Evolutionary conservation across 2,888 invertebrate species (phyloP), one percentile per base, ranked within the genome.

Genomic region (Leucoma salicis): DNA sequence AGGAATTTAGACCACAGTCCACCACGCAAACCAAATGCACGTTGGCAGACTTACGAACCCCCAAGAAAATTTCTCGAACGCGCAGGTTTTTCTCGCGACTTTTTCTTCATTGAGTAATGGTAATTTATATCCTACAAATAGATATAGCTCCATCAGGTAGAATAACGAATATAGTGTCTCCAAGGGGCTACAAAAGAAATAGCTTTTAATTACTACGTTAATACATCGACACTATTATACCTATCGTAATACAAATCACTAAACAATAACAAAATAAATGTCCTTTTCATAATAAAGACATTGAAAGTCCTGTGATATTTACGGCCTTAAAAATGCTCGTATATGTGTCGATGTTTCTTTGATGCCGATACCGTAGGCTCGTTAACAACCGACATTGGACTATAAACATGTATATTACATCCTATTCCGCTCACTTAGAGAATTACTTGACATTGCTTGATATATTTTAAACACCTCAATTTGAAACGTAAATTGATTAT

Each of bases 231-330:
- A n/a, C n/a, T n/a, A n/a, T n/a, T n/a, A n/a, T n/a, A n/a, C n/a
- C n/a, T n/a, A 8, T 15, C 15, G 15, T 31, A 31, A 8, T 32
- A 27, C 10, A 16, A 39, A 35, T n/a, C 27, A 38, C 8, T 25
- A 24, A 15, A 21, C 27, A 27, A n/a, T 27, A n/a, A n/a, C 3
- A 27, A 1, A 27, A 27, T 21, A 21, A 7, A n/a, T 33, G 12
- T 42, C 21, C 40, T 39, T 46, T 40, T 36, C 49, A 49, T 68
- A 74, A 85, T 85, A 77, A 72, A 84, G 85, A 78, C 75, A 75
- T 84, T 77, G 78, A 73, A 60, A 61, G 64, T 62, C 49, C 53
- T 58, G 52, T 49, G 37, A 27, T 31, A 10, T 10, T 27, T 27
- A 27, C n/a, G 67, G 63, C 60, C 66, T 76, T 77, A 75, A 77